Base-by-base conservation (phyloP, 2,888 invertebrate species). In the Lamproptera curius region DNA sequence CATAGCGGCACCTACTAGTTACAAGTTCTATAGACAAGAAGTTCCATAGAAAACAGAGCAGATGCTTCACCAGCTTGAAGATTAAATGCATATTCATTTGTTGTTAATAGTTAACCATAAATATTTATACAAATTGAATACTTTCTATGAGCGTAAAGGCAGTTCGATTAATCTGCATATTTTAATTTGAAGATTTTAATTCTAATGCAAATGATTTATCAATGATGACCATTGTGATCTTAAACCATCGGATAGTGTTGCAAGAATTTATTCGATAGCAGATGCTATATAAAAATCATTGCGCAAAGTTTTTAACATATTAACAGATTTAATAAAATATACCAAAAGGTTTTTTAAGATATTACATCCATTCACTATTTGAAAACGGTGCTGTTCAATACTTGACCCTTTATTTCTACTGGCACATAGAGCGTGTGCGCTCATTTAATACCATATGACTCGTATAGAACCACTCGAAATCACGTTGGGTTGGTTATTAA, bases 371-470 rank as follows among this genome's bases (percentile, higher is more conserved):
- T n/a, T n/a, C n/a, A n/a, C n/a, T n/a, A n/a, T n/a, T 3, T 6
- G 20, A 20, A 5, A 20, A 31, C 11, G 11, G n/a, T 11, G 2
- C 4, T 31, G 4, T 46, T 42, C 55, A 56, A 57, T 61, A 66
- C 73, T 71, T 68, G 66, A 70, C 67, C 65, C 52, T 63, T 58
- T 57, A 40, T 42, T 49, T 58, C 13, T 16, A 52, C 46, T 54
- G 53, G 51, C 20, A 5, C 53, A 50, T 52, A 58, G 50, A 53
- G 46, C 55, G 56, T 58, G 35, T 53, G 56, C 47, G 54, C 46
- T 60, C 59, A 65, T 70, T 69, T 67, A 65, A 61, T 52, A 57
- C 57, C 42, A 45, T 53, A 56, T 55, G 58, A 63, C 56, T 61
- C 40, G 40, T 35, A 41, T 44, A 44, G 44, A 44, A 31, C 49